A percentile compares a stretch with the other conserved stretches of the same genome.
Evolutionary conservation across 2,888 invertebrate genomes (phyloP).

Genomic region (Drosophila affinis): DNA sequence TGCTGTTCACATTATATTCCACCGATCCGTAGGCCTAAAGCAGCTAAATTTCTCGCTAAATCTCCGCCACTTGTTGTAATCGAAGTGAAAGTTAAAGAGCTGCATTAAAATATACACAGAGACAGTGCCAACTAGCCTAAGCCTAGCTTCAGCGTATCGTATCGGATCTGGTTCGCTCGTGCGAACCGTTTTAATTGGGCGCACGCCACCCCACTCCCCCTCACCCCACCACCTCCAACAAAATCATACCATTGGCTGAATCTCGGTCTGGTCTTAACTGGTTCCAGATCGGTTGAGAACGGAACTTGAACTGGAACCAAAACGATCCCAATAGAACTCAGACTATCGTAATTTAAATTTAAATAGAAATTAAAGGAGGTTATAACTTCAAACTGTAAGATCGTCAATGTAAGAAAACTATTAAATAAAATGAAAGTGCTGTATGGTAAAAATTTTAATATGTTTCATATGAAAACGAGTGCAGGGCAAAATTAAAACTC

Average conservation of each 20-base stretch:
- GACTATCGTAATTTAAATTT: neutral
- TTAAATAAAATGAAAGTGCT: no score
- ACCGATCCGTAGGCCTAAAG: constrained; percentile 1
- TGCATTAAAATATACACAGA: constrained; percentile 36
- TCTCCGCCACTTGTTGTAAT: constrained; percentile 19
- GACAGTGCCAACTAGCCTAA: constrained; percentile 43
- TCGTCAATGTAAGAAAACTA: no score
- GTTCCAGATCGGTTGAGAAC: constrained; percentile 22
- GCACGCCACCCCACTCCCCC: neutral
- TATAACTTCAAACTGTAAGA: no score
- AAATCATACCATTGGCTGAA: no score
- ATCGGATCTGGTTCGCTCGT: constrained; percentile 20
- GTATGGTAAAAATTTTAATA: no score
- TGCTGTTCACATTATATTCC: constrained; percentile 20
- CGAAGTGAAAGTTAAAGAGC: constrained; percentile 48
- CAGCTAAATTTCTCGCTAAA: neutral
- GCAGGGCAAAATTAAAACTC: no score
- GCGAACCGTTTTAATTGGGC: constrained; percentile 30
- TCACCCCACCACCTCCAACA: neutral
- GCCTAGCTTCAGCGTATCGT: constrained; percentile 22
- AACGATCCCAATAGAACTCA: neutral
- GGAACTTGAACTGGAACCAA: neutral
- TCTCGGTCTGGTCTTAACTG: constrained; percentile 6
- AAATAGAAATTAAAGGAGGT: neutral
- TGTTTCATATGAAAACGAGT: no score